Base-by-base conservation (phyloP, 2,888 invertebrate genomes). In the Hemithea aestivaria region DNA sequence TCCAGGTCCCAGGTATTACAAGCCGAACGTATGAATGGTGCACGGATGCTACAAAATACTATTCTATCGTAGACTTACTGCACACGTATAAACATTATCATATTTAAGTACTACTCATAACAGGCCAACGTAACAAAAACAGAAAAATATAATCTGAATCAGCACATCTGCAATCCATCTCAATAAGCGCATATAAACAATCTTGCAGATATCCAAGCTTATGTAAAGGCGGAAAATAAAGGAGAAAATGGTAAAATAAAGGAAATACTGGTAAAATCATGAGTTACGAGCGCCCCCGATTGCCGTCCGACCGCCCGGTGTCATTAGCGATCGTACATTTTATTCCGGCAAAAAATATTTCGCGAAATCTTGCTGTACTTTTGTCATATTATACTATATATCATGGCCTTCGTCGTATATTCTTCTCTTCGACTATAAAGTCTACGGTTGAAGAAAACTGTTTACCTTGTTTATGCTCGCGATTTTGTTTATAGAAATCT, bases 261-360 rank as follows among this genome's bases (percentile, higher is more conserved):
- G 55, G 60, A 66, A 64, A 77, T 75, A 58, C 64, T 68, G 64
- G 56, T 65, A 73, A 77, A 82, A 83, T 74, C 59, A 77, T 79
- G 73, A 83, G 69, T 77, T 73, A 83, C 80, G 69, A 71, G 72
- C 60, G 61, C 57, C 57, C 56, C 54, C 66, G 63, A 70, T 70
- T 62, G 61, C 56, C 65, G 55, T 24, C 53, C 58, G 56, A 60
- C 65, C 65, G 59, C 50, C 63, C 63, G 60, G 59, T 66, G 73
- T 77, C 79, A 80, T 81, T 81, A 80, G 65, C 50, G 64, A 44
- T 58, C 62, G 73, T 71, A 76, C 71, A 73, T 70, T 77, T 73
- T 68, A 66, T 67, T 42, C 36, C 29, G 9, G 33, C 35, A 36
- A 30, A 42, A 37, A 25, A 41, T 40, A 23, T 23, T 11, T 23